Base-by-base conservation (phyloP, 64 coral and sea anemone genomes). In the Porites australiensis region DNA sequence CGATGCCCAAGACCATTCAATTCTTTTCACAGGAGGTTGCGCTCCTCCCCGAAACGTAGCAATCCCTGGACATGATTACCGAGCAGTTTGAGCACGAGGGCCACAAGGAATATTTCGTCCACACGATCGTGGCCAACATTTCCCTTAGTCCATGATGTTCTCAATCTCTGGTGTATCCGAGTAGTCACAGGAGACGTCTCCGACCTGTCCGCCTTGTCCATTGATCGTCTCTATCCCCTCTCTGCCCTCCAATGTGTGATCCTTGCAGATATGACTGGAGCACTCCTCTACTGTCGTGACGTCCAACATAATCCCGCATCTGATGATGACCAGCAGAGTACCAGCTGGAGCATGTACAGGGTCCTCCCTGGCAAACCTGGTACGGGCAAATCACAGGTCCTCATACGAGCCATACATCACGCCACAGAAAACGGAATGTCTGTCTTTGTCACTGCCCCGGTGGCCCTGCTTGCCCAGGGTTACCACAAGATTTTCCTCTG, bases 331-430 rank as follows among this genome's bases (percentile, higher is more conserved):
- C 3, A 0, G 10, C 13, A 14, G 1, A 14, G 6, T 15, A 63
- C 18, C 45, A 8, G 51, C 3, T 94, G 79, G 93, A 45, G 52
- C 2, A 84, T n/a, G 45, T 27, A 66, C 8, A 37, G 89, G 5
- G 21, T 77, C 0, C 47, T 94, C 8, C 58, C 14, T 0, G 93
- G 93, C 4, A 77, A 90, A 21, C 87, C 93, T 8, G 93, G 87
- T 27, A 75, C 79, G 0, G 93, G 93, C 1, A 94, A 94, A 48
- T 72, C 79, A 0, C 86, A 90, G 4, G 9, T 22, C 0, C 18
- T 90, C 0, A 67, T 52, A 1, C 23, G 15, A 9, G 44, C 55
- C n/a, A 75, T 89, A 6, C 14, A 55, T 21, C 2, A 88, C 64
- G 3, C 7, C 3, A 15, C 66, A 18, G 1, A 21, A 15, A 27